Base-by-base conservation (phyloP, 2,113 vertebrate species). In the Suncus etruscus region DNA sequence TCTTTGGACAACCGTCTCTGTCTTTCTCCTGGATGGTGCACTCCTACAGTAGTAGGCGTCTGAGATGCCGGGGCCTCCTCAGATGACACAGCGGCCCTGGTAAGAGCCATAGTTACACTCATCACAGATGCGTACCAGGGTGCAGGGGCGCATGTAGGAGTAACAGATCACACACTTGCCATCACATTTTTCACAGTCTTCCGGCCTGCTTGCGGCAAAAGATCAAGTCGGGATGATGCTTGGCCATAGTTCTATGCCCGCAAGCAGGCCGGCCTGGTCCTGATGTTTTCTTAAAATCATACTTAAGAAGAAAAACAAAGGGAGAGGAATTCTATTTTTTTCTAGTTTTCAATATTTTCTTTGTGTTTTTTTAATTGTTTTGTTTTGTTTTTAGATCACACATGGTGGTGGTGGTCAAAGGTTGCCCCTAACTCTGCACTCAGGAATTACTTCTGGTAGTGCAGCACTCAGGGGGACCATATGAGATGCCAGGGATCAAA, bases 21-120 rank as follows among this genome's bases (percentile, higher is more conserved):
- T 99, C 99, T 97, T 99, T 99, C 95, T 99, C 99, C 97, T 99
- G 99, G 96, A 99, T 99, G 96, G 99, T 99, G 86, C 99, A 99
- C 96, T 99, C 99, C 97, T 99, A 96, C 99, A 99, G 95, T 99
- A 99, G 97, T 99, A 99, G 75, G 99, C 99, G 11, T 99, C 99
- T 0, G 99, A 99, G 1, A 99, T 99, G 1, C 99, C 99, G 0
- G 99, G 99, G 0, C 99, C 99, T 65, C 99, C 99, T 8, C 99
- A 99, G 97, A 99, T 99, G 83, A 99, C 99, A 14, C 99, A 99
- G 66, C 99, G 99, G 0, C 99, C 99, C 97, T 99, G 99, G 95
- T 99, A 99, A 2, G 99, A 99, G 50, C 99, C 99, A 1, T 99
- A 99, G 97, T 99, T 99, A 70, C 99, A 99, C 97, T 99, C 99